Conservation (phyloP, 2,888 invertebrate genomes). For the Diadegma fenestrale region DNA sequence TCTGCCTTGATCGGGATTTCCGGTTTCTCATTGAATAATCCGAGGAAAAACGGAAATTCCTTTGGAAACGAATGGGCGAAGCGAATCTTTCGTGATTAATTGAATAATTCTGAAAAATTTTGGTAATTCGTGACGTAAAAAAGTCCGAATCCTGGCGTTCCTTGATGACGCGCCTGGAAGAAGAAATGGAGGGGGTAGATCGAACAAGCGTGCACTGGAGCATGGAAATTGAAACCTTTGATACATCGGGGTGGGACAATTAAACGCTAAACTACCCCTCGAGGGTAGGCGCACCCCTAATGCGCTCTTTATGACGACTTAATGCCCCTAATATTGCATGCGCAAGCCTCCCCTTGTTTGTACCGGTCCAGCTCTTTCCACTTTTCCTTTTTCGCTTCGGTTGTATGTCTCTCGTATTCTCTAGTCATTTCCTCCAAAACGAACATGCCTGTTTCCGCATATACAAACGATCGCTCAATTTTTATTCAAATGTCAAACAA, state of each 20-base stretch:
- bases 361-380: constrained; percentile 82
- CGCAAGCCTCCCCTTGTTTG: constrained; percentile 82
- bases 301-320: constrained; percentile 85
- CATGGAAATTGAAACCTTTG: constrained; percentile 85
- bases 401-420: constrained; percentile 14
- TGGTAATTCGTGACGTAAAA: constrained; percentile 12
- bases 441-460: constrained; percentile 5
- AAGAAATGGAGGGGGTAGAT: background rate
- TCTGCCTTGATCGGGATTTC: background rate
- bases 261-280: constrained; percentile 85
- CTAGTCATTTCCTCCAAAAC: constrained; percentile 33
- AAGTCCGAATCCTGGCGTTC: background rate
- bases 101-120: background rate
- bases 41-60: background rate
- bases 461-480: constrained; percentile 1
- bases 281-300: constrained; percentile 83
- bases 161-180: constrained; percentile 29
- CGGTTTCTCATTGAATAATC: constrained; percentile 39
- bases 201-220: constrained; percentile 75
- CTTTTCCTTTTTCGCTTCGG: constrained; percentile 74
- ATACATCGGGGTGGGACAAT: constrained; percentile 84
- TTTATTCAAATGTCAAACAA: background rate
- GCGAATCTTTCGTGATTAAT: background rate
- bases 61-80: background rate
- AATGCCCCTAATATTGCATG: constrained; percentile 85